These are phyloP conservation scores for Hylaea fasciaria DNA, from an alignment of 2,888 invertebrate genomes.

Conservation along the genomic window DNA sequence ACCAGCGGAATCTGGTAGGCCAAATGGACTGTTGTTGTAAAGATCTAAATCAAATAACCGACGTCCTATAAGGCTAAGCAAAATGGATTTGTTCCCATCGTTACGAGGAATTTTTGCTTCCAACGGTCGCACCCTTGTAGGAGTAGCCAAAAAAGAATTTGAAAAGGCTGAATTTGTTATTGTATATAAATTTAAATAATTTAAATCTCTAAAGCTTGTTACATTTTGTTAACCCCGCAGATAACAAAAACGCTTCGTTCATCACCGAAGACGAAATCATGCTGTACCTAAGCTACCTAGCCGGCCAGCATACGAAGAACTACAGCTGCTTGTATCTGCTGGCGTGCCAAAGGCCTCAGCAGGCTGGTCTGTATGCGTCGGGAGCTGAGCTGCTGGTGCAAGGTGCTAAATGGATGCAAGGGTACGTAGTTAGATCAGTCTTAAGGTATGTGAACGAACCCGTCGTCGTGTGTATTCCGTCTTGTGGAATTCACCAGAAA, in stretches of 20 bases:
- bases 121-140: no score
- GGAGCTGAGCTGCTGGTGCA: conserved; percentile 91
- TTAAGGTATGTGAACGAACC: neutral
- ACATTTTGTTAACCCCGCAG: conserved; percentile 48
- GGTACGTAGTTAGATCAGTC: conserved; percentile 71
- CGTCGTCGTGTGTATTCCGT: no score
- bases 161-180: no score
- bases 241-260: conserved; percentile 73
- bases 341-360: conserved; percentile 90
- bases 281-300: conserved; percentile 88
- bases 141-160: no score
- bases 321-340: conserved; percentile 90
- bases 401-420: conserved; percentile 87
- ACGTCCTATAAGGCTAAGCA: conserved; percentile 15
- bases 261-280: conserved; percentile 89
- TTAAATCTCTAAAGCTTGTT: no score
- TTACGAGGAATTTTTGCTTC: conserved; percentile 1
- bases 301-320: conserved; percentile 86
- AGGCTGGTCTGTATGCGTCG: conserved; percentile 89
- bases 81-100: conserved; percentile 1
- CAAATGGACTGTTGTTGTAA: conserved; percentile 25
- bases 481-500: no score
- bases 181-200: no score
- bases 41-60: conserved; percentile 20
- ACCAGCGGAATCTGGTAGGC: conserved; percentile 43